These are phyloP conservation scores for Sphyrna mokarran DNA, from an alignment of 2,113 vertebrate species.

Conservation along the genomic window DNA sequence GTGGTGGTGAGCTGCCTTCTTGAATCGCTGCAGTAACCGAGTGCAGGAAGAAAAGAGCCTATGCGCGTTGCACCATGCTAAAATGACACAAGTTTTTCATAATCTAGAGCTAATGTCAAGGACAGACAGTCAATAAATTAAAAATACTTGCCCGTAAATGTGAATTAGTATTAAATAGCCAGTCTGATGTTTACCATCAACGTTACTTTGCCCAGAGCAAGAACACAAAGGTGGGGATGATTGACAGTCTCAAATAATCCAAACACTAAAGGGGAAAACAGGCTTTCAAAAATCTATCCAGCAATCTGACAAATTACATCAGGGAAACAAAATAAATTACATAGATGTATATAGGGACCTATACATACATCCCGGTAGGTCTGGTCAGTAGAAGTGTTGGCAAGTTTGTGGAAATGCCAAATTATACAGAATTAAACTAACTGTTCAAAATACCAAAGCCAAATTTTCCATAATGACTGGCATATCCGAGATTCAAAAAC, in stretches of 20 bases:
- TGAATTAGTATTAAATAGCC: neutral
- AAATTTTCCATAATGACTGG: neutral
- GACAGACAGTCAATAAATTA: neutral
- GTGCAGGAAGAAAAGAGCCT: neutral
- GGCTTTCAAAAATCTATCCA: neutral
- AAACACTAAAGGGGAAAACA: neutral
- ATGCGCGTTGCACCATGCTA: neutral
- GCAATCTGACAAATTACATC: neutral
- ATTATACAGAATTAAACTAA: neutral
- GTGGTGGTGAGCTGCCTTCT: too few relatives aligned
- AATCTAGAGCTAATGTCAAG: neutral
- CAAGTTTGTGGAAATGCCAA: neutral
- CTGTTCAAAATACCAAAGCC: neutral
- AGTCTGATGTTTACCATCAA: neutral
- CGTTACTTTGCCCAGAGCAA: neutral
- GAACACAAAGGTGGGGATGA: neutral
- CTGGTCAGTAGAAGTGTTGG: neutral
- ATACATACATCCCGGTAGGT: neutral
- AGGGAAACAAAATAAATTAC: neutral
- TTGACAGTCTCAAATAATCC: neutral
- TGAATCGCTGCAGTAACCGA: too few relatives aligned
- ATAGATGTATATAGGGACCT: neutral
- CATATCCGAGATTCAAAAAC: neutral
- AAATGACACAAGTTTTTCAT: neutral
- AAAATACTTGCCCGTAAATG: neutral